These are phyloP conservation scores for Periophthalmodon schlosseri DNA, from an alignment of 2,113 vertebrate species.

Conservation along the genomic window DNA sequence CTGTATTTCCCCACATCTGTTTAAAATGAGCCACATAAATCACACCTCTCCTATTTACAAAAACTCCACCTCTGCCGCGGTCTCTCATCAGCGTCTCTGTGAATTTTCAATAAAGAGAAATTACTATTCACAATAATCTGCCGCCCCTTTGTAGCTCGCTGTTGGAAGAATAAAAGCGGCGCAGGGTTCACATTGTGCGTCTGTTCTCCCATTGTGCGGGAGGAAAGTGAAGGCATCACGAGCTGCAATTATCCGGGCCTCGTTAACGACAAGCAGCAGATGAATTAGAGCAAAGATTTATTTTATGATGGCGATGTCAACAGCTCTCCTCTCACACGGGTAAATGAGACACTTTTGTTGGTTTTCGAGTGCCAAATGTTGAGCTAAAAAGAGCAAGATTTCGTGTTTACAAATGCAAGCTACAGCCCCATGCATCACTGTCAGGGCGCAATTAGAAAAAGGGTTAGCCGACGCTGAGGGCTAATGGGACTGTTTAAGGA, in stretches of 20 bases:
- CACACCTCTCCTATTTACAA: background rate
- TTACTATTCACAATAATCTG: constrained; percentile 17
- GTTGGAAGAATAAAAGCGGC: constrained; percentile 8
- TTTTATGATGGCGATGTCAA: constrained; percentile 3
- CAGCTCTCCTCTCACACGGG: background rate
- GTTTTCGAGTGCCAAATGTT: background rate
- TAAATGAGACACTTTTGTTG: background rate
- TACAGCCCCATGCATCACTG: background rate
- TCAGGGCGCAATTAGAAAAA: background rate
- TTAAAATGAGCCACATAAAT: constrained; percentile 1
- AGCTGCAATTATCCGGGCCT: constrained; percentile 30
- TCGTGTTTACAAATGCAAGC: background rate
- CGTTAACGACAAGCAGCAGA: constrained; percentile 12
- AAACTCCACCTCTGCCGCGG: background rate
- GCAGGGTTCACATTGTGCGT: constrained; percentile 13
- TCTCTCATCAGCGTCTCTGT: background rate
- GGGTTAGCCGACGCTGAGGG: background rate
- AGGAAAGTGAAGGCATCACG: constrained; percentile 30
- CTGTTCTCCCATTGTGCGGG: constrained; percentile 2
- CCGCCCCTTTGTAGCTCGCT: background rate
- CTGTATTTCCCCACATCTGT: constrained; percentile 2
- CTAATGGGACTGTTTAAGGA: background rate
- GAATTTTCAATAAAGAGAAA: constrained; percentile 11
- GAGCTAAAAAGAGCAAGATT: background rate
- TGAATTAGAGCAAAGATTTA: constrained; percentile 22